Evolutionary conservation across 1,140 invertebrate genomes (phyloP).

Genomic region (Euura saliciscinereae): DNA sequence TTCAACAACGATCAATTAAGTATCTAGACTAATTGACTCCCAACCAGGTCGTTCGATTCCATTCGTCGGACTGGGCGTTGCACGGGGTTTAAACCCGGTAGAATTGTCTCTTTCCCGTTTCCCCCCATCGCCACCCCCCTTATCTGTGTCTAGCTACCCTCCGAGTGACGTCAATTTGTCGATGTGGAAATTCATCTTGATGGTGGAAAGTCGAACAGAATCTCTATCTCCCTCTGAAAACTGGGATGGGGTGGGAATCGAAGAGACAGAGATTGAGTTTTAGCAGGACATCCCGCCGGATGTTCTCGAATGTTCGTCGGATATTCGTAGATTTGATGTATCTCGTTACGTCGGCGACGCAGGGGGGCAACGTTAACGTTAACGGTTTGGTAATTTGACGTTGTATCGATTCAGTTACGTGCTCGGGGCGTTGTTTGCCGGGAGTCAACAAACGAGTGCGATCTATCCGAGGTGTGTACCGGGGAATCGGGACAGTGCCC

Average conservation of each 20-base stretch:
- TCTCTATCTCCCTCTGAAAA: background rate
- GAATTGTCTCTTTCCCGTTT: no score
- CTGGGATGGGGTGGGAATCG: no score
- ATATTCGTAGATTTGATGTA: no score
- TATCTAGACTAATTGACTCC: background rate
- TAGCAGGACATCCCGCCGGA: background rate
- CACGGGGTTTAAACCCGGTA: no score
- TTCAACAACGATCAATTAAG: background rate
- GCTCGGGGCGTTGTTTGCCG: constrained; percentile 80
- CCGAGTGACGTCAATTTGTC: constrained; percentile 1
- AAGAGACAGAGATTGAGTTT: background rate
- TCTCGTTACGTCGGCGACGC: background rate
- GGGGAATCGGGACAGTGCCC: constrained; percentile 89
- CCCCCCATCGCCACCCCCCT: background rate
- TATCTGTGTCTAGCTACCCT: background rate
- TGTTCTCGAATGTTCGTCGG: background rate
- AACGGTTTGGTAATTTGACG: background rate
- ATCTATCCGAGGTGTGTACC: constrained; percentile 90
- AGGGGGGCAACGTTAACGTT: background rate
- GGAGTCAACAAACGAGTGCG: constrained; percentile 87
- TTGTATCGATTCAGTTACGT: constrained; percentile 67
- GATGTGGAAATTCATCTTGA: constrained; percentile 1
- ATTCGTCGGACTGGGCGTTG: background rate
- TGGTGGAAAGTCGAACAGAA: background rate
- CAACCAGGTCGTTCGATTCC: background rate